Evolutionary conservation across 1,140 invertebrate genomes (phyloP).

Genomic region (Chironomus striatipennis): DNA sequence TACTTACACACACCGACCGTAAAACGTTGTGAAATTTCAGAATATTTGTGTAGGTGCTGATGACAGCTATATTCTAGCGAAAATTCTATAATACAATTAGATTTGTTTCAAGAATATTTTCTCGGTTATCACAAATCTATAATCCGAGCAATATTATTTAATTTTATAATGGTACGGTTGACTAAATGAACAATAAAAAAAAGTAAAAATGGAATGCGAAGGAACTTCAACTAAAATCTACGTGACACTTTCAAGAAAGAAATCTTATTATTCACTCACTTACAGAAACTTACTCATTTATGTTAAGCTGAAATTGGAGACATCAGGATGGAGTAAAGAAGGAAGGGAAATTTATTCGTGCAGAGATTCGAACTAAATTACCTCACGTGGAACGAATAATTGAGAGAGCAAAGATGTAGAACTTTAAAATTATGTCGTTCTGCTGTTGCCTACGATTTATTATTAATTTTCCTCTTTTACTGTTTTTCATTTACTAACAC

Average conservation of each 20-base stretch:
- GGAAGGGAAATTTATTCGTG: neutral
- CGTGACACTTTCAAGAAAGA: neutral
- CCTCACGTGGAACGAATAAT: neutral
- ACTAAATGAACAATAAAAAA: neutral
- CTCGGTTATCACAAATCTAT: no score
- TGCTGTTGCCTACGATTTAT: no score
- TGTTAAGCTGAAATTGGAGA: neutral
- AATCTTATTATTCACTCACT: neutral
- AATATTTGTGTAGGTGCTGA: no score
- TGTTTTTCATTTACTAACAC: no score
- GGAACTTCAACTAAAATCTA: neutral
- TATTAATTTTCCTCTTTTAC: no score
- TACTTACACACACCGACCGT: no score
- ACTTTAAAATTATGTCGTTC: neutral
- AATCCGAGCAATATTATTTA: neutral
- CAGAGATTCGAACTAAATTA: neutral
- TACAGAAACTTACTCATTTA: neutral
- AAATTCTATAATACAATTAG: no score
- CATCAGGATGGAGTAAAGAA: neutral
- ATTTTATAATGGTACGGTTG: neutral
- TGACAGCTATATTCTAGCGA: no score
- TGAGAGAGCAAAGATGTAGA: neutral
- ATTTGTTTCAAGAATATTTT: no score
- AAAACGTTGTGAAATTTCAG: no score
- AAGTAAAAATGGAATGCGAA: neutral